Percentiles rank a stretch among this genome's conserved stretches.
These are phyloP conservation scores for Hoplodrina blanda DNA, from an alignment of 2,888 invertebrate species.

Conservation along the genomic window DNA sequence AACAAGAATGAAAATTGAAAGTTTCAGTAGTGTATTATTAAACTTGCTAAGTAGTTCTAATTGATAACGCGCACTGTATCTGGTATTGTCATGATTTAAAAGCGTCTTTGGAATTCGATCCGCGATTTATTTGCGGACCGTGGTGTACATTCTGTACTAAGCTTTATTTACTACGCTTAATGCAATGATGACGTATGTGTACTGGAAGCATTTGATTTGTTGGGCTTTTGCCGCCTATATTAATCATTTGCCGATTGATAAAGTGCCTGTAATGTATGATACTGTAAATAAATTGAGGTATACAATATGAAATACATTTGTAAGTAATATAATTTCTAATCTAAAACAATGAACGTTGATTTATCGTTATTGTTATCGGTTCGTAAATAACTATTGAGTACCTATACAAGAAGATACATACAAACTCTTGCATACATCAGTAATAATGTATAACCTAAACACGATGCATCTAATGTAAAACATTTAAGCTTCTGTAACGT, in stretches of 20 bases:
- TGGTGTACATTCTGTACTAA: constrained; percentile 65
- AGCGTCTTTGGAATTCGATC: constrained; percentile 79
- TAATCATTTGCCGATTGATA: constrained; percentile 56
- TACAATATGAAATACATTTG: constrained; percentile 46
- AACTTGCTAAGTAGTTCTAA: constrained; percentile 77
- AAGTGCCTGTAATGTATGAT: constrained; percentile 45
- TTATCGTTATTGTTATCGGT: constrained; percentile 44
- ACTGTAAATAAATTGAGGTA: constrained; percentile 41
- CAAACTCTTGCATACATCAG: constrained; percentile 13
- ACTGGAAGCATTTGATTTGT: constrained; percentile 51
- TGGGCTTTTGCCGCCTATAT: constrained; percentile 44
- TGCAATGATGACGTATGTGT: constrained; percentile 51
- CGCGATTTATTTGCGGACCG: constrained; percentile 77
- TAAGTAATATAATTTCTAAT: constrained; percentile 50
- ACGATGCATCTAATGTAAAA: constrained; percentile 30
- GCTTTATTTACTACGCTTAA: constrained; percentile 65
- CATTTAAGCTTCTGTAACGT: constrained; percentile 10
- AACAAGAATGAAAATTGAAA: neutral
- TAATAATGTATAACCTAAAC: constrained; percentile 12
- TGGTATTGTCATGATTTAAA: constrained; percentile 86
- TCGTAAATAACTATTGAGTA: constrained; percentile 32
- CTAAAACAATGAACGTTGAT: constrained; percentile 55
- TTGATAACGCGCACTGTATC: constrained; percentile 86
- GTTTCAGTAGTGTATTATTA: constrained; percentile 38
- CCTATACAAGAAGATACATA: constrained; percentile 32